These are phyloP conservation scores for Mustela lutreola DNA, from an alignment of 2,113 vertebrate genomes.

Conservation along the genomic window DNA sequence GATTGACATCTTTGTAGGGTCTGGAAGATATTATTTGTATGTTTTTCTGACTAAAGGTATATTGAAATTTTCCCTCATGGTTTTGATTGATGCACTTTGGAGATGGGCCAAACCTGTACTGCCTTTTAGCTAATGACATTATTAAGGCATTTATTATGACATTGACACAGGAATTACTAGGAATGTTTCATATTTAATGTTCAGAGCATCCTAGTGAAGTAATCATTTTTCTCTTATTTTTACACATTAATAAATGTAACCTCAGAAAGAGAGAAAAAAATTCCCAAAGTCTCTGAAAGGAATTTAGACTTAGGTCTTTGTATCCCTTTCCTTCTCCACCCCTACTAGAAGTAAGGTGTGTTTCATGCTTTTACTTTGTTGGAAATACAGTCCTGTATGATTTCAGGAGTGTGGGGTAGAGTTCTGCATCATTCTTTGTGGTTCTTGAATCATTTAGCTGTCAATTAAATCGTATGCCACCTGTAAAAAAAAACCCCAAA, in stretches of 20 bases:
- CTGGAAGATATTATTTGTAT: neutral
- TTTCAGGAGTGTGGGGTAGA: neutral
- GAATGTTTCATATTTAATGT: slow-evolving; percentile 11
- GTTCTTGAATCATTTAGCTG: neutral
- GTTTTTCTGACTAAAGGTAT: neutral
- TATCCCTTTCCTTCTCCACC: rapidly evolving
- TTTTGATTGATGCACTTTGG: neutral
- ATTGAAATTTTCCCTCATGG: neutral
- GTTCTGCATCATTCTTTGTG: neutral
- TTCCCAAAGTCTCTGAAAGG: neutral
- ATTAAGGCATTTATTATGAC: neutral
- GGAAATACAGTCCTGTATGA: neutral
- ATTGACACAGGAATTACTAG: neutral
- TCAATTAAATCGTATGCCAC: neutral
- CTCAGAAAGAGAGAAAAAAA: neutral
- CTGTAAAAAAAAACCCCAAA: neutral
- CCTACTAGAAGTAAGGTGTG: neutral
- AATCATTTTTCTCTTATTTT: neutral
- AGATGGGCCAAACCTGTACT: neutral
- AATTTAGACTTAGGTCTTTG: neutral
- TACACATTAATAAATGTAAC: neutral
- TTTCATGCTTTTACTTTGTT: neutral
- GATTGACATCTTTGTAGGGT: neutral
- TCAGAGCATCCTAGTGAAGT: slow-evolving; percentile 17
- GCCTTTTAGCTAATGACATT: neutral